Evolutionary conservation across 2,888 invertebrate genomes (phyloP), one percentile per base, ranked within the genome.

Genomic region (Perizoma flavofasciatum): DNA sequence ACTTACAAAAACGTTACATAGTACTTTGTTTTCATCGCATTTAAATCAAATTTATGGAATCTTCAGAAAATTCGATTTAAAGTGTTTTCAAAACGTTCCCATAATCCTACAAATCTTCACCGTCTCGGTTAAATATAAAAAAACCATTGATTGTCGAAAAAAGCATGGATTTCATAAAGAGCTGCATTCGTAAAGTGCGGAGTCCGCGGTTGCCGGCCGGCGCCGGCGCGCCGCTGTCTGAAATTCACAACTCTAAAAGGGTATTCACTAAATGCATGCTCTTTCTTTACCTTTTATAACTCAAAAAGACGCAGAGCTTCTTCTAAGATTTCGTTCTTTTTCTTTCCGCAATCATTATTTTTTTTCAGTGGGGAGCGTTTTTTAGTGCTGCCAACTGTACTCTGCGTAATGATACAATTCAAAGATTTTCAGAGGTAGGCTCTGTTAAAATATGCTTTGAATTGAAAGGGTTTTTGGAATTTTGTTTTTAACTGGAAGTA

Each of bases 221-320:
- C 73, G 80, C 51, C 83, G 75, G 79, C 80, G 86, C 22, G 22
- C 22, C 22, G 22, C 22, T 22, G 85, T 85, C 81, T 85, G 88
- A 86, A 86, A 86, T 85, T 79, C 72, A 81, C 82, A 79, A 75
- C 80, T 81, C 81, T 86, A 89, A 90, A 90, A 86, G 81, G 78
- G 86, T 83, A 90, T 92, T 92, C 91, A 90, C 88, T 87, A 90
- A 91, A 86, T 86, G 84, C 85, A 81, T 77, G 82, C 79, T 78
- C 79, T 86, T 87, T 86, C 84, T 86, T 82, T 86, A 83, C 83
- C 86, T 83, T 88, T 87, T 86, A 86, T 85, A 83, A 82, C 84
- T 85, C 73, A 82, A 81, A 88, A 89, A 88, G 88, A 88, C 84
- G 85, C 74, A 75, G 74, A 82, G 75, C 85, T 85, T 83, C 88